phyloP scores from a whole-genome alignment of 2,888 invertebrate genomes.

The Sipha maydis region DNA sequence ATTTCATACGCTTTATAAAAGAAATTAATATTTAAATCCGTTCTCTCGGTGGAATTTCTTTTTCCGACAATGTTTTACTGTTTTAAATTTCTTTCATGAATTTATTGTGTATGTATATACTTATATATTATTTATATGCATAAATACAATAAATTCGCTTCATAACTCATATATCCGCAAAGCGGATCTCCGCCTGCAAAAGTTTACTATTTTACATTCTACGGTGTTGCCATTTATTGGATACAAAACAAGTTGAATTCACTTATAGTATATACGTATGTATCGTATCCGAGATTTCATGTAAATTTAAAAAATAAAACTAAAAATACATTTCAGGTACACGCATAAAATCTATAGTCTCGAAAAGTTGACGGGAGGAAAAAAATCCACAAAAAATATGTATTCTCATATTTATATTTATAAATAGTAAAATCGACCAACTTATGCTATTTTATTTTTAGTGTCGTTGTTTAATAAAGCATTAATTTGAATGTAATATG shows the following conservation, averaged over 20 bases:
- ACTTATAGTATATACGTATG: background rate
- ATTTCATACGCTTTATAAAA: too few species aligned
- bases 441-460: too few species aligned
- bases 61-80: background rate
- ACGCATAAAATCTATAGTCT: too few species aligned
- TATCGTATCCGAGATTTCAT: background rate
- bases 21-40: background rate
- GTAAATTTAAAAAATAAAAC: too few species aligned
- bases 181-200: background rate
- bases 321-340: background rate
- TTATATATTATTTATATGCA: background rate
- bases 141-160: background rate
- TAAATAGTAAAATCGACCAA: too few species aligned
- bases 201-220: background rate
- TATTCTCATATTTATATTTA: too few species aligned
- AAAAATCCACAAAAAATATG: too few species aligned
- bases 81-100: background rate
- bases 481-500: too few species aligned
- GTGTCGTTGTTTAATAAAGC: too few species aligned
- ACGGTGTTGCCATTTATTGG: background rate
- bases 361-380: too few species aligned
- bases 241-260: background rate
- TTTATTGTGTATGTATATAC: background rate
- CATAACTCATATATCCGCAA: background rate
- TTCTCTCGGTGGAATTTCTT: background rate